Conservation (phyloP, 2,113 vertebrate species). For the Electrona antarctica region DNA sequence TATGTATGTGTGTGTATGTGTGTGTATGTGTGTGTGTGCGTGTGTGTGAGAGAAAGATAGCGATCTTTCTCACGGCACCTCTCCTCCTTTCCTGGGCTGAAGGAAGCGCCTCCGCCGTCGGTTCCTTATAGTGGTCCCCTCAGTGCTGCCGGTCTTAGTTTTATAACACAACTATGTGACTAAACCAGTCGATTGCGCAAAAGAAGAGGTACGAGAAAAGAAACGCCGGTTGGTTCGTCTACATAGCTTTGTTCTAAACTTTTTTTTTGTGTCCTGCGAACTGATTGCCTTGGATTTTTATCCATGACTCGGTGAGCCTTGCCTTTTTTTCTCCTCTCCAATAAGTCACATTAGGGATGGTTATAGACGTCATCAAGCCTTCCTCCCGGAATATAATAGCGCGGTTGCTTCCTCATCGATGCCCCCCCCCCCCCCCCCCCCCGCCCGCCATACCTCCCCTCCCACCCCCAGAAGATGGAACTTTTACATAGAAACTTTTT, state of each 20-base stretch:
- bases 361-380: slow-evolving; percentile 97
- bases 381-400: slow-evolving; percentile 96
- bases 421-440: slow-evolving; percentile 31
- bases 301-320: slow-evolving; percentile 88
- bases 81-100: slow-evolving; percentile 72
- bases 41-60: slow-evolving; percentile 56
- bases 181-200: slow-evolving; percentile 76
- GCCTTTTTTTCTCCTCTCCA: slow-evolving; percentile 84
- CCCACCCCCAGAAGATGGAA: slow-evolving; percentile 80
- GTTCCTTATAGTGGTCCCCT: slow-evolving; percentile 77
- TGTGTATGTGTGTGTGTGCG: neutral
- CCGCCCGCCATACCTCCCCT: slow-evolving; percentile 13
- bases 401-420: slow-evolving; percentile 90
- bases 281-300: slow-evolving; percentile 95
- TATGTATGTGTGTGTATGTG: too few relatives aligned
- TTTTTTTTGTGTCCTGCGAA: slow-evolving; percentile 82
- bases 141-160: slow-evolving; percentile 80
- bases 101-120: slow-evolving; percentile 81
- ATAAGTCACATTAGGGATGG: slow-evolving; percentile 96
- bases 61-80: slow-evolving; percentile 82
- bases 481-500: slow-evolving; percentile 77
- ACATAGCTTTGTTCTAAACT: slow-evolving; percentile 86
- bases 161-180: slow-evolving; percentile 73
- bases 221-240: slow-evolving; percentile 81
- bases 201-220: slow-evolving; percentile 72